Evolutionary conservation across 2,888 invertebrate genomes (phyloP).

Genomic region (Coremacera marginata): DNA sequence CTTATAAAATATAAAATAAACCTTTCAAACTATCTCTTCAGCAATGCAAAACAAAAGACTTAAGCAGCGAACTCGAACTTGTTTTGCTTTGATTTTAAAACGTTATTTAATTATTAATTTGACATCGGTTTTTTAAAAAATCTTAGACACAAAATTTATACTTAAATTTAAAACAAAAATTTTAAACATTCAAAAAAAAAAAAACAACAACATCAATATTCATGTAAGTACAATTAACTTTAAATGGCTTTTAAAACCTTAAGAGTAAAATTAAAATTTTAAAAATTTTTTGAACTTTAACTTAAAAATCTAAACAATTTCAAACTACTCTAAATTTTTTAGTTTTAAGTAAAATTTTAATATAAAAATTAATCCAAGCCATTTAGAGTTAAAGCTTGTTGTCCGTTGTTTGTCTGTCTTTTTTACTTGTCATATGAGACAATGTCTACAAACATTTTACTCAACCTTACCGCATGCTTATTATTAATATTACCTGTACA

Average conservation of each 20-base stretch:
- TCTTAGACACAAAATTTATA: too few relatives aligned
- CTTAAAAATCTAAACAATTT: too few relatives aligned
- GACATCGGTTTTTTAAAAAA: too few relatives aligned
- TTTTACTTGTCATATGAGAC: too few relatives aligned
- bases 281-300: not conserved
- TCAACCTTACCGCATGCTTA: conserved; percentile 58
- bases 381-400: conserved; percentile 44
- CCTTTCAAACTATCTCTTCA: too few relatives aligned
- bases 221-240: conserved; percentile 39
- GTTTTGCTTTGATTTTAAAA: too few relatives aligned
- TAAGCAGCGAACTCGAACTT: too few relatives aligned
- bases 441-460: not conserved
- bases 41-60: too few relatives aligned
- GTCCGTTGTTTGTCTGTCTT: conserved; percentile 57
- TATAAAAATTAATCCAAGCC: conserved; percentile 25
- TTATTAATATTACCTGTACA: conserved; percentile 20
- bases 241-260: conserved; percentile 46
- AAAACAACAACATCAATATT: conserved; percentile 48
- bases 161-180: not conserved
- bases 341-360: too few relatives aligned
- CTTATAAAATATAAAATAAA: too few relatives aligned
- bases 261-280: not conserved
- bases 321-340: too few relatives aligned
- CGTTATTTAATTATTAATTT: too few relatives aligned
- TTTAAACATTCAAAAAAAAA: conserved; percentile 6